Base-by-base conservation (phyloP, 2,113 vertebrate genomes). In the Otolemur garnettii region DNA sequence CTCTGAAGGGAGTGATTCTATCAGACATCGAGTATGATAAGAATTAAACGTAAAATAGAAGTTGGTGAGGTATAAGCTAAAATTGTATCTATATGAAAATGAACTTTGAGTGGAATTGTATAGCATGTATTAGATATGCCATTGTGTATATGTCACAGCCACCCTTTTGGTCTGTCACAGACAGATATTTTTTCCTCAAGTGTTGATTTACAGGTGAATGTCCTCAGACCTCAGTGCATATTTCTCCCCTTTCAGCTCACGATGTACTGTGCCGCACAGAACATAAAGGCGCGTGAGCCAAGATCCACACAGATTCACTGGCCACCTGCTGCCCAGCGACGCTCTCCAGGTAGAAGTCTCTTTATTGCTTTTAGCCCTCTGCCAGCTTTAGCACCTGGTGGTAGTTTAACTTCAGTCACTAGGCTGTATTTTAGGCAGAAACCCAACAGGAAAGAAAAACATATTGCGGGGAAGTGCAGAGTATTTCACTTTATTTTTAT, bases 401-500 rank as follows among this genome's bases (percentile, higher is more conserved):
- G 28, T 11, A 50, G 33, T 97, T 96, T 94, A 53, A 74, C 28
- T 82, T 62, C 17, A 79, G 64, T 79, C 57, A 77, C 42, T 18
- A 35, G 4, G 42, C 53, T 77, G 35, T 69, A 94, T 91, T 93
- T 96, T 68, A 89, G 79, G 50, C 74, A 93, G 74, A 96, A 85
- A 83, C 57, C 69, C 72, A 45, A 68, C 75, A 90, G 77, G 24
- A 62, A 94, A 33, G 35, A 42, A 88, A 91, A 84, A 62, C 33
- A 53, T 7, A 68, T 17, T 53, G 33, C 13, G 5, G 42, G 17
- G 30, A 93, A 96, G 26, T n/a, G 35, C 1, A 50, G 55, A 74
- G 38, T 45, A 75, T 95, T 93, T 96, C 69, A 90, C 24, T 59
- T 94, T 90, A 78, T 69, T 93, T 96, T 97, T 79, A 64, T 59